Evolutionary conservation across 2,888 invertebrate genomes (phyloP), one percentile per base, ranked within the genome.

Genomic region (Operophtera brumata): DNA sequence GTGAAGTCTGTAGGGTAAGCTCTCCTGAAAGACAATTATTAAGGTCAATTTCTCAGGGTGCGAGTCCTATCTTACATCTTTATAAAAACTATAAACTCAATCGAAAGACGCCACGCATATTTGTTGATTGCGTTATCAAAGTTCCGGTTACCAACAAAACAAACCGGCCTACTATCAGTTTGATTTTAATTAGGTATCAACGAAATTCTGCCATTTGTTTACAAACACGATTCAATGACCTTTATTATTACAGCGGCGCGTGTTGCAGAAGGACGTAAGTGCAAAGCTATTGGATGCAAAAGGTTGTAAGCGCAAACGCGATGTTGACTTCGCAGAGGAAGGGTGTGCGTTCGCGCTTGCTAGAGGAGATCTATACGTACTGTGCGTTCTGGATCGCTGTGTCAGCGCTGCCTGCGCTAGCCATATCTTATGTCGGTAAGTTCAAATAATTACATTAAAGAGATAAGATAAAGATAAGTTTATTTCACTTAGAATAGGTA

Each of bases 361-460:
- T 73, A 0, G 76, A 82, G 8, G 86, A 87, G 57, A 46, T 85
- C 6, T 88, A 83, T 69, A 87, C 86, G 1, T 89, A 78, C 60
- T 87, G 82, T 52, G 86, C 86, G 0, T 90, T 90, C 52, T 88
- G 86, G 68, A 69, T 89, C 35, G 84, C 85, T 0, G 70, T 86
- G 46, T 83, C 87, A 0, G 70, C 84, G 2, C 59, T 90, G 34
- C 90, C 90, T 0, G 82, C 83, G 0, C 61, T 90, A 25, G 82
- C 86, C 1, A 60, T 86, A 26, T 90, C 88, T 8, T 90, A 88
- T 65, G 71, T 86, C 54, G 84, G 90, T 90, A 69, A 78, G 84
- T 48, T 30, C 9, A 7, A 30, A 30, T 7, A 7, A 30, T 30
- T 30, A 2, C 26, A n/a, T n/a, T n/a, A n/a, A n/a, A n/a, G n/a